Conservation (phyloP, 2,797 vertebrate species). For the Esox masquinongy region DNA sequence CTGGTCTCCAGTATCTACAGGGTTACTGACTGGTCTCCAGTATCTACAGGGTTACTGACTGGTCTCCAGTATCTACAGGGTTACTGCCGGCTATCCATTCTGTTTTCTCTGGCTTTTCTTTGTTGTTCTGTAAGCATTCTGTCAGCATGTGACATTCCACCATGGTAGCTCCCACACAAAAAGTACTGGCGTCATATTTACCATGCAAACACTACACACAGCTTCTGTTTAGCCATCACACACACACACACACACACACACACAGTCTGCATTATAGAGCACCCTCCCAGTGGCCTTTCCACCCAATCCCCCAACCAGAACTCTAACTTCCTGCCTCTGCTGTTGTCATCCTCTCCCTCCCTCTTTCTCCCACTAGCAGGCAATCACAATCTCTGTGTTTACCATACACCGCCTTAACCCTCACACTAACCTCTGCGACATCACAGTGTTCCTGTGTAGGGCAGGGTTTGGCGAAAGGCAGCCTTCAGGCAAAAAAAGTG, state of each 20-base stretch:
- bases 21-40: constrained; percentile 20
- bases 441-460: constrained; percentile 12
- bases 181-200: constrained; percentile 41
- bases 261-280: constrained; percentile 30
- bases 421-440: constrained; percentile 27
- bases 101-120: constrained; percentile 46
- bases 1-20: background rate
- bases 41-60: background rate
- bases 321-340: constrained; percentile 54
- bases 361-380: background rate
- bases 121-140: constrained; percentile 66
- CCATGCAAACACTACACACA: constrained; percentile 66
- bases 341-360: too few species aligned
- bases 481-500: too few species aligned
- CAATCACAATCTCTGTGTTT: constrained; percentile 46
- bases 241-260: constrained; percentile 52
- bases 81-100: constrained; percentile 36
- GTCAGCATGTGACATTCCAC: constrained; percentile 71
- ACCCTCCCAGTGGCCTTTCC: constrained; percentile 54
- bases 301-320: constrained; percentile 49
- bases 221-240: constrained; percentile 66
- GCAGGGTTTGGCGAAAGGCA: too few species aligned
- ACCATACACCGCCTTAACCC: constrained; percentile 36
- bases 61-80: constrained; percentile 29
- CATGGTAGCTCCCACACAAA: constrained; percentile 57